A percentile compares a stretch with the other conserved stretches of the same genome.
These are phyloP conservation scores for Mesembrinibis cayennensis DNA, from an alignment of 2,113 vertebrate genomes.

Conservation along the genomic window DNA sequence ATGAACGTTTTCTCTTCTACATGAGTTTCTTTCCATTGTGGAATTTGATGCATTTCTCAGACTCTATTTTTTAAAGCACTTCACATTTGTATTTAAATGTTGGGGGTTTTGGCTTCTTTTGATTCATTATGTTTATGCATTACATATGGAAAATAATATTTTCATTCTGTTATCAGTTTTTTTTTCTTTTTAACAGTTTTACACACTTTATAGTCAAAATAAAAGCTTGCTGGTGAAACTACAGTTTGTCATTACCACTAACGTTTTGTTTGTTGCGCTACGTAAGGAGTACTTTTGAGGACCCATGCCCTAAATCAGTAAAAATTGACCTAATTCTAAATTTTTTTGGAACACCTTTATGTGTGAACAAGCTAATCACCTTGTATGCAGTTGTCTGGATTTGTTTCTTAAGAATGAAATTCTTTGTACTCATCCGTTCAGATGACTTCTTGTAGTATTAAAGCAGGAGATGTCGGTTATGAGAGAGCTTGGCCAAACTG, in stretches of 20 bases:
- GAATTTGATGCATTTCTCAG: conserved; percentile 26
- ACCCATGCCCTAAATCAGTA: neutral
- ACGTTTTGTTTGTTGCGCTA: neutral
- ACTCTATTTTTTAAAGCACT: conserved; percentile 34
- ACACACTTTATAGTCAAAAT: conserved; percentile 69
- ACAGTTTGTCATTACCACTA: neutral
- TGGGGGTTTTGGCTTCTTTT: conserved; percentile 16
- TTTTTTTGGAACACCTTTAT: neutral
- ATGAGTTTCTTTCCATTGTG: neutral
- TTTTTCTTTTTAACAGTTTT: conserved; percentile 42
- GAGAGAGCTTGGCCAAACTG: neutral
- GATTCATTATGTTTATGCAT: conserved; percentile 33
- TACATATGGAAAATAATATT: conserved; percentile 19
- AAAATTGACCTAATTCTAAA: neutral
- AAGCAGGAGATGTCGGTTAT: neutral
- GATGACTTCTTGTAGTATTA: neutral
- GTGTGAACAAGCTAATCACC: neutral
- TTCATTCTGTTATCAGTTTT: conserved; percentile 41
- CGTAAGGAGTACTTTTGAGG: neutral
- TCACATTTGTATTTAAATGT: conserved; percentile 47
- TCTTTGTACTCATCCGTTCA: neutral
- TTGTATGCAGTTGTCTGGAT: neutral
- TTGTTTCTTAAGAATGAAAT: neutral
- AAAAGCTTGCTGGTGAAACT: conserved; percentile 72
- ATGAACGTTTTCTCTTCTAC: neutral